Percentiles rank a stretch among this genome's conserved stretches.
phyloP scores from a whole-genome alignment of 2,113 vertebrate genomes.

The Oxyruncus cristatus region DNA sequence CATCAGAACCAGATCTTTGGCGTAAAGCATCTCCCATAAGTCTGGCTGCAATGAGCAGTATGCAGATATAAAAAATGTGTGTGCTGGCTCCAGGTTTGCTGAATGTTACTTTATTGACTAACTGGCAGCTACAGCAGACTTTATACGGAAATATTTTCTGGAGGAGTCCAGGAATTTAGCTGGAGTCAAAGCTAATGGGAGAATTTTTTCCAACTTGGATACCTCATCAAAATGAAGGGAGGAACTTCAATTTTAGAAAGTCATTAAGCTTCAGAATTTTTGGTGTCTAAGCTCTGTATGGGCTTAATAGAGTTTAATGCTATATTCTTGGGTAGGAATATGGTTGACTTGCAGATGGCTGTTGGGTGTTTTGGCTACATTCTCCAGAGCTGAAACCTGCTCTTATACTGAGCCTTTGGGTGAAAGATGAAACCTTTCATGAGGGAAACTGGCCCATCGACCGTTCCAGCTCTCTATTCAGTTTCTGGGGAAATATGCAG shows the following conservation, averaged over 20 bases:
- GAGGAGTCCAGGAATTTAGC: neutral
- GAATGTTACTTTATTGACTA: neutral
- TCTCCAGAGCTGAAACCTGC: neutral
- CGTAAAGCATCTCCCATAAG: neutral
- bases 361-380: neutral
- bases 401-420: neutral
- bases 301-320: neutral
- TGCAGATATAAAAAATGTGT: neutral
- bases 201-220: conserved; percentile 14
- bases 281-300: neutral
- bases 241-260: neutral
- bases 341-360: neutral
- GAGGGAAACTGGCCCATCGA: neutral
- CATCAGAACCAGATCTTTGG: conserved; percentile 7
- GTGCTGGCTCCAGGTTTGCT: conserved; percentile 1
- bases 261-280: neutral
- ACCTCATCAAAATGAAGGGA: neutral
- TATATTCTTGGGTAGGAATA: neutral
- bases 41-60: neutral
- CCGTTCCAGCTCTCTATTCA: neutral
- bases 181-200: neutral
- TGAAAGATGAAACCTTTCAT: neutral
- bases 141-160: neutral
- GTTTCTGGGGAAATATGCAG: neutral
- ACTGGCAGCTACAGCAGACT: neutral